These are phyloP conservation scores for Zoanthus gigantus DNA, from an alignment of 92 coral and sea anemone genomes.

Conservation along the genomic window DNA sequence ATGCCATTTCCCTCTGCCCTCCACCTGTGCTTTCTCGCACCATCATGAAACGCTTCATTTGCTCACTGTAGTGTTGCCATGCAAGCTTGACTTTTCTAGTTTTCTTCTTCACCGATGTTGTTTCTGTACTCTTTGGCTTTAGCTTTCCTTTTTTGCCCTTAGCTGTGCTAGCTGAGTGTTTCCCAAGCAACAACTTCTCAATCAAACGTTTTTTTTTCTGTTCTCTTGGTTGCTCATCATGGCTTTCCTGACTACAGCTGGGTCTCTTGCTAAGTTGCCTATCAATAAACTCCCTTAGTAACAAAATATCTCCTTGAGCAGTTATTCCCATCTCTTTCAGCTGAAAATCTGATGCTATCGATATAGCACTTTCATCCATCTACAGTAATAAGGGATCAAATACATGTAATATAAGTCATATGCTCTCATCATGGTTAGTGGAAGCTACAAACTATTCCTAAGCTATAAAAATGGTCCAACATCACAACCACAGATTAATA, in stretches of 20 bases:
- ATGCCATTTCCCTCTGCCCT: constrained; percentile 28
- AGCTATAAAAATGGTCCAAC: not conserved
- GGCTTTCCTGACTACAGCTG: constrained; percentile 12
- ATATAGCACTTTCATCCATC: constrained; percentile 54
- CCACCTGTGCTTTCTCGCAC: constrained; percentile 15
- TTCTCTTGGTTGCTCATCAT: constrained; percentile 32
- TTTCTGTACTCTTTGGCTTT: constrained; percentile 17
- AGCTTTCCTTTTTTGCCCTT: constrained; percentile 33
- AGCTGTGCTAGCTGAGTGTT: constrained; percentile 20
- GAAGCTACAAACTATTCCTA: too few species aligned
- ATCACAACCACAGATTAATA: not conserved
- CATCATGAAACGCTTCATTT: constrained; percentile 26
- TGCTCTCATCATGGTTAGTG: not conserved
- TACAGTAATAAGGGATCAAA: not conserved
- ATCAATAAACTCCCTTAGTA: constrained; percentile 29
- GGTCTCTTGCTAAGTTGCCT: constrained; percentile 32
- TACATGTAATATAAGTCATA: not conserved
- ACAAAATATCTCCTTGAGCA: constrained; percentile 49
- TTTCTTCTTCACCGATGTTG: constrained; percentile 30
- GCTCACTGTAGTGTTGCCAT: constrained; percentile 46
- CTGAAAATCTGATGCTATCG: constrained; percentile 36
- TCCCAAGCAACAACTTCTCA: constrained; percentile 41
- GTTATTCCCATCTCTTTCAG: constrained; percentile 38
- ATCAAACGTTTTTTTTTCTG: constrained; percentile 43
- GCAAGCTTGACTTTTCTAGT: constrained; percentile 54